phyloP scores from a whole-genome alignment of 2,888 invertebrate genomes.

The Limnephilus lunatus region DNA sequence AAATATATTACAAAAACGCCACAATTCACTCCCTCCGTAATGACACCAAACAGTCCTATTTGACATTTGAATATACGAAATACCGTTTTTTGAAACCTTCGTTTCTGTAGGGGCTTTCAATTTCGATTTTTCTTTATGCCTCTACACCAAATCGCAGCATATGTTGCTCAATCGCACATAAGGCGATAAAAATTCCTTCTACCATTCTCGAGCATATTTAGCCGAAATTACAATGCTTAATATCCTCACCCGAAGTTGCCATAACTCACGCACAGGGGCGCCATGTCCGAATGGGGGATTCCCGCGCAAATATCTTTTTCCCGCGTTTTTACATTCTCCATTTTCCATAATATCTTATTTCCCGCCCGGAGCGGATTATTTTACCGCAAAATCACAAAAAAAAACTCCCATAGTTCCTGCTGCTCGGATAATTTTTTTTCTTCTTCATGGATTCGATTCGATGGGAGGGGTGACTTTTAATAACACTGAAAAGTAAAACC shows the following conservation, averaged over 20 bases:
- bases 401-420: not conserved
- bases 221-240: constrained; percentile 52
- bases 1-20: not conserved
- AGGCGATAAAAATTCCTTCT: constrained; percentile 54
- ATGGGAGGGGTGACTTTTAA: not conserved
- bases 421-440: constrained; percentile 6
- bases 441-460: not conserved
- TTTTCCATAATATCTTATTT: constrained; percentile 5
- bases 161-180: constrained; percentile 51
- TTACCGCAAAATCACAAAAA: not conserved
- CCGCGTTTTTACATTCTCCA: constrained; percentile 24
- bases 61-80: not conserved
- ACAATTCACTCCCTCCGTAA: not conserved
- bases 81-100: not conserved
- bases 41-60: not conserved
- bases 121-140: not conserved
- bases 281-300: constrained; percentile 18
- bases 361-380: constrained; percentile 14
- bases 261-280: constrained; percentile 40
- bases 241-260: constrained; percentile 41
- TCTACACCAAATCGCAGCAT: constrained; percentile 31
- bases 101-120: not conserved
- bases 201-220: constrained; percentile 56
- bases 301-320: constrained; percentile 38
- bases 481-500: too few relatives aligned